These are phyloP conservation scores for Drosophila serrata DNA, from an alignment of 1,140 invertebrate species.

Conservation along the genomic window DNA sequence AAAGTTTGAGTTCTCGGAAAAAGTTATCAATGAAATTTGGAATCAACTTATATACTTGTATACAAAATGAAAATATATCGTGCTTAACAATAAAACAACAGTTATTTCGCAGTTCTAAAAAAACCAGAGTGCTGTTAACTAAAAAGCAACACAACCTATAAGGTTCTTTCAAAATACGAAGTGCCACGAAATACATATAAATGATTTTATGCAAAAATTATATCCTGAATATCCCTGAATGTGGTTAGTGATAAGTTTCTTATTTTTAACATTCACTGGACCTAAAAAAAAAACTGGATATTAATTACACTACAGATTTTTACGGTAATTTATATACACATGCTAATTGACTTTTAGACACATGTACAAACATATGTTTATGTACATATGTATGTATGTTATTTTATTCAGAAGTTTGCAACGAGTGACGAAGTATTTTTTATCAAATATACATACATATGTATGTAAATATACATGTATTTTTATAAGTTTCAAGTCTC, in stretches of 20 bases:
- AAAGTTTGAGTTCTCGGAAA: not conserved
- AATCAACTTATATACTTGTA: not conserved
- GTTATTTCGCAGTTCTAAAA: not conserved
- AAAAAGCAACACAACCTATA: not conserved
- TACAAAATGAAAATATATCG: not conserved
- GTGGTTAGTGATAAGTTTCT: not conserved
- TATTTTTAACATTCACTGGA: not conserved
- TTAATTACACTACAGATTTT: not conserved
- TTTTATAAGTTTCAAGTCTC: too few species aligned
- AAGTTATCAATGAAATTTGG: not conserved
- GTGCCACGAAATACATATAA: not conserved
- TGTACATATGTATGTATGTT: too few species aligned
- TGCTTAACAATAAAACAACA: not conserved
- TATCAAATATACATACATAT: too few species aligned
- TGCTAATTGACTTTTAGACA: not conserved
- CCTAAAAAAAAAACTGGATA: not conserved
- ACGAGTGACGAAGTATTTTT: too few species aligned
- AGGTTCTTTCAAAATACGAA: not conserved
- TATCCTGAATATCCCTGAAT: not conserved
- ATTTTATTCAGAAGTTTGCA: too few species aligned
- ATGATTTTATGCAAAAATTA: not conserved
- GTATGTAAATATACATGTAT: too few species aligned
- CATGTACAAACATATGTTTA: too few species aligned
- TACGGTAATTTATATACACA: not conserved
- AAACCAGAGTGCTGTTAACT: not conserved